Evolutionary conservation across 2,888 invertebrate species (phyloP).

Genomic region (Lasioglossum morio): DNA sequence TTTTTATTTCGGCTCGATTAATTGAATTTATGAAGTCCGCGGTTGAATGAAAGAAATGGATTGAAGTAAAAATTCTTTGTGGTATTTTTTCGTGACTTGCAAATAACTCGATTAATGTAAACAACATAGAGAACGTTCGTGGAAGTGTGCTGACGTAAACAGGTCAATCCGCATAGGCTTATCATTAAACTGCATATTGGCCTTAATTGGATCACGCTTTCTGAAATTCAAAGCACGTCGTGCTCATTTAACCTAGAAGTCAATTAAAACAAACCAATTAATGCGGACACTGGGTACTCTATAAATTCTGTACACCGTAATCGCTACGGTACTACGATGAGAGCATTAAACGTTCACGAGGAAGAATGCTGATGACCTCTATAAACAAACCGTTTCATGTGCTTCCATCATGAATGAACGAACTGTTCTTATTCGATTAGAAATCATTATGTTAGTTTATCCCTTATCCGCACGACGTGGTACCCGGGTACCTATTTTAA

Average conservation of each 20-base stretch:
- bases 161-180: slow-evolving; percentile 5
- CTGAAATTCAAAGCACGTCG: not conserved
- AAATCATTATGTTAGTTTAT: not conserved
- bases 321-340: not conserved
- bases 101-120: not conserved
- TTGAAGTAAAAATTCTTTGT: not conserved
- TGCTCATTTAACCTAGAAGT: slow-evolving; percentile 11
- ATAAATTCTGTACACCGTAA: slow-evolving; percentile 2
- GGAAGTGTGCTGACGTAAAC: not conserved
- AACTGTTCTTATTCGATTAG: not conserved
- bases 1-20: not conserved
- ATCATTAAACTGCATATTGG: slow-evolving; percentile 11
- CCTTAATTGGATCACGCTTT: slow-evolving; percentile 16
- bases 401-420: not conserved
- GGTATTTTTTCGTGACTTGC: not conserved
- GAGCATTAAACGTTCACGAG: not conserved
- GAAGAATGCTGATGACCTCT: not conserved
- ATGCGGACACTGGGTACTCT: not conserved
- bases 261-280: slow-evolving; percentile 21
- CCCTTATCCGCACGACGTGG: too few relatives aligned
- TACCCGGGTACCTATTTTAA: too few relatives aligned
- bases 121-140: not conserved
- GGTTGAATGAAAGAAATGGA: not conserved
- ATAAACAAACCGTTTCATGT: not conserved
- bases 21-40: not conserved